Base-by-base conservation (phyloP, 2,888 invertebrate species). In the Perithous albicinctus region DNA sequence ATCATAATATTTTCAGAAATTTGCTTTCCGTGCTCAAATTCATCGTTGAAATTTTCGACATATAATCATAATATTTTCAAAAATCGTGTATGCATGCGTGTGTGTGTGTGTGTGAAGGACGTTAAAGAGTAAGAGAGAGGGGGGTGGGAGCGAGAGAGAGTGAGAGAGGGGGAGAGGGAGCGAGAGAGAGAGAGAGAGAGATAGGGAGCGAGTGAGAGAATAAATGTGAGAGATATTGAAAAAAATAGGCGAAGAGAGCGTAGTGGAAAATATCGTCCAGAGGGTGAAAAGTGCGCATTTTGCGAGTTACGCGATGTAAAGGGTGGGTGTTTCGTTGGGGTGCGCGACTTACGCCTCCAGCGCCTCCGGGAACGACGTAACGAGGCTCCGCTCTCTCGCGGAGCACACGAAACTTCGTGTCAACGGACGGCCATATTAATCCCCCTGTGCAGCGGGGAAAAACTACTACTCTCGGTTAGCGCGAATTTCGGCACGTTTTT, bases 401-500 rank as follows among this genome's bases (percentile, higher is more conserved):
- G 78, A 78, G 82, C 77, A 77, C 77, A 83, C 76, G 85, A 85
- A 82, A 83, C 78, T 84, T 83, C 84, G 79, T 83, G 85, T 83
- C 84, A 84, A 85, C 85, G 86, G 87, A 87, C 89, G 85, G 88
- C 87, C 88, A 88, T 88, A 85, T 87, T 87, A 87, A 87, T 85
- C 85, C 84, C 82, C 86, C 84, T 81, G 85, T 77, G 84, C 80
- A 46, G 72, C 18, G 72, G 59, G 26, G 61, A 80, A 51, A 32
- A n/a, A n/a, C n/a, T n/a, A n/a, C n/a, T n/a, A 59, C 29, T 56
- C 56, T 32, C 18, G 32, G 18, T 5, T n/a, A 8, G 51, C 32
- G 32, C 32, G 18, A 18, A 32, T 59, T 32, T n/a, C n/a, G n/a
- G n/a, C 15, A 5, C 63, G 56, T 46, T 41, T 26, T 69, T 29